Conservation (phyloP, 2,797 vertebrate genomes). For the Smutsia gigantea region DNA sequence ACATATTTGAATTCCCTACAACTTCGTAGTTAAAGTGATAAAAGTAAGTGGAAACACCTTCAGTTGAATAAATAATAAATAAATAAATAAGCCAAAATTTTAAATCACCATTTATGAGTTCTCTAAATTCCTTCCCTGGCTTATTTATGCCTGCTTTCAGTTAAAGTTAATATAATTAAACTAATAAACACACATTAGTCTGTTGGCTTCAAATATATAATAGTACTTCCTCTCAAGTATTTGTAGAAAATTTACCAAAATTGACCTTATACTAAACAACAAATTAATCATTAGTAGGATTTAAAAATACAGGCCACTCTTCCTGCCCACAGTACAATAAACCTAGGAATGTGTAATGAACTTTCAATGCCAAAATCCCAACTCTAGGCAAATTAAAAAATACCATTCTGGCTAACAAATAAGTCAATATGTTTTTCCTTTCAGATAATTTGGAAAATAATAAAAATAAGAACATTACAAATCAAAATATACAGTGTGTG, state of each 20-base stretch:
- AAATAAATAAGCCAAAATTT: neutral
- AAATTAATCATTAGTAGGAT: neutral
- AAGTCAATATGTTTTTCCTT: neutral
- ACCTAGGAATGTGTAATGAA: neutral
- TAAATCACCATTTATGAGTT: neutral
- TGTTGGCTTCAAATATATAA: conserved; percentile 21
- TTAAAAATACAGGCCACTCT: neutral
- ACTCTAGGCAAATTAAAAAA: neutral
- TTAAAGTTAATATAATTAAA: conserved; percentile 25
- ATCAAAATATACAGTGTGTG: neutral
- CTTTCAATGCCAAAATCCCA: neutral
- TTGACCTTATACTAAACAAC: neutral
- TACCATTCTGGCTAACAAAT: neutral
- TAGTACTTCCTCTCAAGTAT: neutral
- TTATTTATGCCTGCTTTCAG: neutral
- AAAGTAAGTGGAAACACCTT: conserved; percentile 15
- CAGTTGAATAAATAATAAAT: conserved; percentile 22
- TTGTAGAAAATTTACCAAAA: conserved; percentile 20
- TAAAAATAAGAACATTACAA: neutral
- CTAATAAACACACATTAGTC: neutral
- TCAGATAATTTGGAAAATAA: conserved; percentile 35
- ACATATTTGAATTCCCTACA: neutral
- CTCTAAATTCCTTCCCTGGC: neutral
- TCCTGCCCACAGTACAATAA: neutral
- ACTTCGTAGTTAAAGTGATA: neutral